Evolutionary conservation across 1,140 invertebrate species (phyloP), one percentile per base, ranked within the genome.

Genomic region (Drosophila tristis): DNA sequence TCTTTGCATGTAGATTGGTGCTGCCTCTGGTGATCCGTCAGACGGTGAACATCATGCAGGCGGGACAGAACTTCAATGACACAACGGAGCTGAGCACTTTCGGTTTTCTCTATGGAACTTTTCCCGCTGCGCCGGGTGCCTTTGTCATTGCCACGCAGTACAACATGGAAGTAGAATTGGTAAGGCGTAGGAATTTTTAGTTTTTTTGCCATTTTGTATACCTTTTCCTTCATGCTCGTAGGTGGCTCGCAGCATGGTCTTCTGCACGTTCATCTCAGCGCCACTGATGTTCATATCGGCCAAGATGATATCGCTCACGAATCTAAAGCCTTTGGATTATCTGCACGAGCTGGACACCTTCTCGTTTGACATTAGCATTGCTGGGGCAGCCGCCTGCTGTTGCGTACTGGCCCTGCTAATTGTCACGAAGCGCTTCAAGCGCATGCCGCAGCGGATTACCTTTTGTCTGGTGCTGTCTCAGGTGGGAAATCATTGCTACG

Each of bases 221-320:
- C 59, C 61, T 20, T 20, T 20, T 2, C 20, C 61, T 31, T 58
- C 48, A 15, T 42, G 48, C 31, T 65, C 64, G 93, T 92, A 97
- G 95, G 96, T 98, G 91, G 97, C 98, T 2, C 96, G 96, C 64
- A 96, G 96, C 45, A 97, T 99, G 96, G 97, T 99, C 4, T 95
- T 97, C 3, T 98, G 97, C 70, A 99, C 98, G 0, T 97, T 99
- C 91, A 92, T 99, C 39, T 98, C 97, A 9, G 98, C 97, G 1
- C 98, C 98, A 0, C 93, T 99, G 45, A 99, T 99, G 96, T 98
- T 98, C 91, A 94, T 98, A 42, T 98, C 98, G 0, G 98, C 98
- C 5, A 97, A 97, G 93, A 96, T 99, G 94, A 96, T 98, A 64
- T 95, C 95, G 11, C 93, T 97, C 23, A 95, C 95, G 55, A 95